Evolutionary conservation across 2,113 vertebrate genomes (phyloP).

Genomic region (Vombatus ursinus): DNA sequence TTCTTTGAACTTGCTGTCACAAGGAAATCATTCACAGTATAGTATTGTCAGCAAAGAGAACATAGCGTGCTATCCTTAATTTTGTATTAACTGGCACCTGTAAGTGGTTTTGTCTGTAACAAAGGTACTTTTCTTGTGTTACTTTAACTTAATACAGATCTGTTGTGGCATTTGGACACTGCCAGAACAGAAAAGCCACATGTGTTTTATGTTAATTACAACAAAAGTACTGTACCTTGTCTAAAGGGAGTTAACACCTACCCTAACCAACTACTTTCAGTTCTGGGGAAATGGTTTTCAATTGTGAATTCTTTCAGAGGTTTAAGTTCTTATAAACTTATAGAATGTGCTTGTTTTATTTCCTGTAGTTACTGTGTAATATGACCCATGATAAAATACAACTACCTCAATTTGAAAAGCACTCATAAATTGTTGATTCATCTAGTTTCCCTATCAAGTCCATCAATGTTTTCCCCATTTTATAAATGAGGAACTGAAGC

Average conservation of each 20-base stretch:
- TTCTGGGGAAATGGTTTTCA: not conserved
- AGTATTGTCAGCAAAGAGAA: conserved; percentile 67
- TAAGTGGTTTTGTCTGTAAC: conserved; percentile 62
- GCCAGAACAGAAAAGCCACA: conserved; percentile 37
- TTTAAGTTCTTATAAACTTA: not conserved
- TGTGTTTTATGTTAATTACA: conserved; percentile 62
- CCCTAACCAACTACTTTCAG: conserved; percentile 2
- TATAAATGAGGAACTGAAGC: not conserved
- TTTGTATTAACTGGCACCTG: conserved; percentile 71
- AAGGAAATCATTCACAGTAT: conserved; percentile 65
- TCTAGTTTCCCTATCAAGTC: accelerated
- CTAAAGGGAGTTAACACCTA: not conserved
- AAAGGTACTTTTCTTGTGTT: conserved; percentile 53
- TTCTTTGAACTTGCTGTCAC: conserved; percentile 58
- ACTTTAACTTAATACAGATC: conserved; percentile 60
- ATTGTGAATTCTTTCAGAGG: not conserved
- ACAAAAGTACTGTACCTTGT: not conserved
- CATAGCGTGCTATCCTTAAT: not conserved
- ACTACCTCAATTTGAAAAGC: not conserved
- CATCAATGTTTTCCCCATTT: not conserved
- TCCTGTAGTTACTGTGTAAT: not conserved
- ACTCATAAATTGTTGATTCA: not conserved
- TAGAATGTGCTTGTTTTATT: conserved; percentile 15
- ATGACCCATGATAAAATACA: not conserved
- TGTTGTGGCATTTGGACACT: conserved; percentile 38